These are phyloP conservation scores for Paguma larvata DNA, from an alignment of 2,797 vertebrate species.

Conservation along the genomic window DNA sequence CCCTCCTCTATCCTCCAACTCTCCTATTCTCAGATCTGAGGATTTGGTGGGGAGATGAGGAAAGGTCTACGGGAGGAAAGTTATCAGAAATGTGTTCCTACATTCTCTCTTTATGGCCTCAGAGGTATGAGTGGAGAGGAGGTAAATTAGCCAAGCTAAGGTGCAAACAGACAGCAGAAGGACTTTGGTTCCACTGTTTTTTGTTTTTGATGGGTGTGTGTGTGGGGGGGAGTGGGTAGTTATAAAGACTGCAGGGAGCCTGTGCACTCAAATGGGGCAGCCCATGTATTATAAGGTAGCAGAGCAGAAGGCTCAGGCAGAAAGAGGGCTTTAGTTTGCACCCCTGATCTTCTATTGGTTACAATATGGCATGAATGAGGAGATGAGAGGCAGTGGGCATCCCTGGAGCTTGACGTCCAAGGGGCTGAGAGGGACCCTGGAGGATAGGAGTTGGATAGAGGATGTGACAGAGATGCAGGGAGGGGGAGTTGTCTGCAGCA, in stretches of 20 bases:
- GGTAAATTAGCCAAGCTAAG: background rate
- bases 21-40: background rate
- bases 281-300: background rate
- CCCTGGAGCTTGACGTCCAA: background rate
- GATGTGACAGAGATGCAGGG: background rate
- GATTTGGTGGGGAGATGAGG: background rate
- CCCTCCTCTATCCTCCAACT: background rate
- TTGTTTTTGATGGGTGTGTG: background rate
- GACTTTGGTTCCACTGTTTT: background rate
- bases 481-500: background rate
- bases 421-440: background rate
- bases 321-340: background rate
- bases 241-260: background rate
- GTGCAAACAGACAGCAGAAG: background rate
- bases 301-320: background rate
- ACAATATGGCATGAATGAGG: background rate
- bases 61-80: background rate
- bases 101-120: background rate
- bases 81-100: background rate
- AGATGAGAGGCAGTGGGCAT: background rate
- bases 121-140: background rate
- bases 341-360: background rate
- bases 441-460: background rate
- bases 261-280: background rate
- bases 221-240: too few relatives aligned